Conservation (phyloP, 64 coral and sea anemone species). For the Montipora cactus region DNA sequence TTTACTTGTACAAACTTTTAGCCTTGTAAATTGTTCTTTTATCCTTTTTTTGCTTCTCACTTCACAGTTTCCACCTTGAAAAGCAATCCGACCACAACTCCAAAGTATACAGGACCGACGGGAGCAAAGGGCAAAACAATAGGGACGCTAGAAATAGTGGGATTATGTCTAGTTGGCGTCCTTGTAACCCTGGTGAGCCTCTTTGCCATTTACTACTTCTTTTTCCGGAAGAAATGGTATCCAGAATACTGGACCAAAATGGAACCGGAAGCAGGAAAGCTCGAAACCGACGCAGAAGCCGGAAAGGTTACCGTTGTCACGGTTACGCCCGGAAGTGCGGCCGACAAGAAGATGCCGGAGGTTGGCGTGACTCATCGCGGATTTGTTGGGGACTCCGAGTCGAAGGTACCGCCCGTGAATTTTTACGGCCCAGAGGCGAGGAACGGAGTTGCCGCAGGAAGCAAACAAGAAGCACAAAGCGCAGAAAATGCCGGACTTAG, state of each 20-base stretch:
- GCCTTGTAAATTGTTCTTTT: too few relatives aligned
- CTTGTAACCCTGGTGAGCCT: not conserved
- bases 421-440: not conserved
- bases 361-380: constrained; percentile 9
- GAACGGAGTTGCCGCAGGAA: not conserved
- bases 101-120: not conserved
- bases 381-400: not conserved
- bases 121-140: not conserved
- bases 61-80: not conserved
- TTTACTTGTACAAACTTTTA: too few relatives aligned
- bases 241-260: not conserved
- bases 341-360: not conserved
- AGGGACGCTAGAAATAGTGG: constrained; percentile 10
- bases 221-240: not conserved
- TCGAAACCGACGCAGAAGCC: not conserved
- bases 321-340: not conserved
- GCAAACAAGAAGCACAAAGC: not conserved
- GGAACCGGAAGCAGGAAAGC: too few relatives aligned
- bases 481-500: not conserved
- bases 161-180: not conserved
- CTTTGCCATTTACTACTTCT: constrained; percentile 24
- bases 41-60: not conserved
- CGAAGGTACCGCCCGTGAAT: not conserved
- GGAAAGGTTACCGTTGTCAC: not conserved
- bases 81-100: not conserved